A percentile compares a stretch with the other conserved stretches of the same genome.
phyloP scores from a whole-genome alignment of 2,113 vertebrate species.

The Abramis brama region DNA sequence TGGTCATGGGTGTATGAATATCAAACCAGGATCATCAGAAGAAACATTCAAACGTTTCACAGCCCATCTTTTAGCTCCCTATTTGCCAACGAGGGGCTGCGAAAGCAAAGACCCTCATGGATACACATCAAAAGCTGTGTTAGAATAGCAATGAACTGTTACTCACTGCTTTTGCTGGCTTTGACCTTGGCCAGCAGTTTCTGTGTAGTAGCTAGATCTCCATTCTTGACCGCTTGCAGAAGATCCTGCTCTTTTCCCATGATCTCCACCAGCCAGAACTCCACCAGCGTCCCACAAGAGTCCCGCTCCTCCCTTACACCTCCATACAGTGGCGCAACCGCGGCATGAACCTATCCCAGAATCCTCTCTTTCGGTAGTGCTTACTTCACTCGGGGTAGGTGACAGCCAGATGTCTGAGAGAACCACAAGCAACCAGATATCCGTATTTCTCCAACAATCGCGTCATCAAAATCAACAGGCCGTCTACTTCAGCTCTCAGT shows the following conservation, averaged over 20 bases:
- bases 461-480: constrained; percentile 6
- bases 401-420: background rate
- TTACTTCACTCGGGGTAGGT: background rate
- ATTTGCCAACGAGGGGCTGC: background rate
- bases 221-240: constrained; percentile 77
- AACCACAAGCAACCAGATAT: constrained; percentile 10
- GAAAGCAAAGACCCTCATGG: background rate
- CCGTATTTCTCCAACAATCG: constrained; percentile 12
- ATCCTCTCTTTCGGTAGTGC: background rate
- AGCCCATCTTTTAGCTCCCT: background rate
- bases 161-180: constrained; percentile 76
- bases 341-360: constrained; percentile 52
- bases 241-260: constrained; percentile 83
- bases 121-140: background rate
- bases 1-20: background rate
- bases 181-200: constrained; percentile 76
- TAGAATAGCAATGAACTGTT: background rate
- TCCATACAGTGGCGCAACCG: constrained; percentile 58
- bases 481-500: background rate
- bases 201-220: constrained; percentile 73
- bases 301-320: constrained; percentile 59
- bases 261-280: constrained; percentile 32
- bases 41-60: constrained; percentile 5
- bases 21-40: background rate
- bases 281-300: constrained; percentile 16